These are phyloP conservation scores for Andrena haemorrhoa DNA, from an alignment of 2,888 invertebrate genomes.

Conservation along the genomic window DNA sequence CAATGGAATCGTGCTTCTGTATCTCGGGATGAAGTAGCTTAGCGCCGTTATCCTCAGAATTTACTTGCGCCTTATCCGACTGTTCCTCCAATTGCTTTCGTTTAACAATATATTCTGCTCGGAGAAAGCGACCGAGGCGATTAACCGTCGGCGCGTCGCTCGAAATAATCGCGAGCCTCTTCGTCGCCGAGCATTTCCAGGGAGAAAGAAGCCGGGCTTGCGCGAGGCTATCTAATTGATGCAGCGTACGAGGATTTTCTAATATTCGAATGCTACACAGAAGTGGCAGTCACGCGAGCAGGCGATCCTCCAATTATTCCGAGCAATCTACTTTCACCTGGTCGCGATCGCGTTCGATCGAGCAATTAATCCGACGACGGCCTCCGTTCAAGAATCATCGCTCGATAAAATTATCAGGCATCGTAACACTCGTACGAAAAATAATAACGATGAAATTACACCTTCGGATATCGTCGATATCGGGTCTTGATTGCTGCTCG, in stretches of 20 bases:
- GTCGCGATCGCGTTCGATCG: constrained; percentile 5
- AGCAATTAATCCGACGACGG: background rate
- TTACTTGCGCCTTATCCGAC: no score
- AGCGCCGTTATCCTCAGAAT: no score
- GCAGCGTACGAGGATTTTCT: background rate
- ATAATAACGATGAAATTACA: background rate
- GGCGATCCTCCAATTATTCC: constrained; percentile 22
- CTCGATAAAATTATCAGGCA: background rate
- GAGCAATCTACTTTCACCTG: constrained; percentile 1
- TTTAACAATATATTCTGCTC: no score
- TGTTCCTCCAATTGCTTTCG: no score
- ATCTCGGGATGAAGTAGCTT: no score
- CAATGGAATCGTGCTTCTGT: no score
- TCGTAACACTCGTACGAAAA: background rate
- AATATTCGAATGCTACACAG: constrained; percentile 13
- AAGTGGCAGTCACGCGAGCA: constrained; percentile 9
- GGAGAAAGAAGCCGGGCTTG: no score
- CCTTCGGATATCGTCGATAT: constrained; percentile 1
- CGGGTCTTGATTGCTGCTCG: background rate
- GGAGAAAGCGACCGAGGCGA: no score
- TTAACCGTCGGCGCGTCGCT: no score
- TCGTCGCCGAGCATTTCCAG: no score
- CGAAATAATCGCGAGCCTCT: no score
- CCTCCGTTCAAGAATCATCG: background rate
- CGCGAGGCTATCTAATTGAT: background rate